phyloP scores from a whole-genome alignment of 1,140 invertebrate genomes.

The Adelges cooleyi region DNA sequence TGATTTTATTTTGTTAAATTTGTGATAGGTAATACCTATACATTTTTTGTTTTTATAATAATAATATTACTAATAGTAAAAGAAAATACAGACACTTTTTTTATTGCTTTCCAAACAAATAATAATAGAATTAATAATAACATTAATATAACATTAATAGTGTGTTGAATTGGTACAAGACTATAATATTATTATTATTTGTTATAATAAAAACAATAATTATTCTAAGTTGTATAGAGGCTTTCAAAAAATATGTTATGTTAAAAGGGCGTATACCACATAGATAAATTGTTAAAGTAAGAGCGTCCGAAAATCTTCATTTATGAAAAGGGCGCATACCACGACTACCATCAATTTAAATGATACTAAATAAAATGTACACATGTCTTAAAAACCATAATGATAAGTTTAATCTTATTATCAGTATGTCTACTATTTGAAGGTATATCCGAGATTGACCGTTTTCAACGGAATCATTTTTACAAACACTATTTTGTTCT shows the following conservation, averaged over 20 bases:
- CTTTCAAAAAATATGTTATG: background rate
- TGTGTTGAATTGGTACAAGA: no score
- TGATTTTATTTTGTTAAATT: background rate
- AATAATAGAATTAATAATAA: background rate
- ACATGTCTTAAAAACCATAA: background rate
- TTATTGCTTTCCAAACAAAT: background rate
- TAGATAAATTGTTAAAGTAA: background rate
- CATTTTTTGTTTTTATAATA: background rate
- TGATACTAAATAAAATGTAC: background rate
- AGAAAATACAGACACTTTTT: background rate
- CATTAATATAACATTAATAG: background rate
- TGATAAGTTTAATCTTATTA: no score
- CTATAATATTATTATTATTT: no score
- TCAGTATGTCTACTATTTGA: no score
- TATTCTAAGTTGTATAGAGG: background rate
- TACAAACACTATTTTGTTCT: no score
- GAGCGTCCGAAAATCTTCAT: background rate
- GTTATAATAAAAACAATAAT: background rate
- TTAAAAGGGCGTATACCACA: background rate
- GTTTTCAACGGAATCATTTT: no score
- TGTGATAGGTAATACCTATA: background rate
- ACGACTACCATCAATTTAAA: background rate
- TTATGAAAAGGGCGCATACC: background rate
- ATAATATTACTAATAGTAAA: background rate
- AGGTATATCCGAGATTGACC: no score